Conservation (phyloP, 2,113 vertebrate genomes). For the Micronycteris hirsuta region DNA sequence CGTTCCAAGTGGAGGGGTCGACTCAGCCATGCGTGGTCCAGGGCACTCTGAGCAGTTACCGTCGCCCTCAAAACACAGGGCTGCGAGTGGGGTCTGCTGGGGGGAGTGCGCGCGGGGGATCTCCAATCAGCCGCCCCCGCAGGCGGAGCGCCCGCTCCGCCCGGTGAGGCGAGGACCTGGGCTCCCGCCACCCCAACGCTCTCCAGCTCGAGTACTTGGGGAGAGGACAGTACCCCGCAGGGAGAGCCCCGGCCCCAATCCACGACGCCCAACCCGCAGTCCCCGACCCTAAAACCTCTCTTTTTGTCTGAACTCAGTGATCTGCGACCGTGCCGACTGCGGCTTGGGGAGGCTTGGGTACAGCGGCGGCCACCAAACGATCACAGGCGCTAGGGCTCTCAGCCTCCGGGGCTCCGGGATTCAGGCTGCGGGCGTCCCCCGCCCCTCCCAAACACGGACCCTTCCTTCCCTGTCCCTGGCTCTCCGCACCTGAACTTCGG, state of each 20-base stretch:
- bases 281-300: conserved; percentile 67
- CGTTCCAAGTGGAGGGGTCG: conserved; percentile 20
- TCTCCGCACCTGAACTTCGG: conserved; percentile 78
- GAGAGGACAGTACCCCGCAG: background rate
- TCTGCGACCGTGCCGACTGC: conserved; percentile 80
- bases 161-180: conserved; percentile 15
- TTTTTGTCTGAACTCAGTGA: conserved; percentile 88
- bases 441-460: conserved; percentile 47
- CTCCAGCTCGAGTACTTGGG: background rate
- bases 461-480: conserved; percentile 58
- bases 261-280: conserved; percentile 13
- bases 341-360: conserved; percentile 57
- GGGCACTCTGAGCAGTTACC: conserved; percentile 18
- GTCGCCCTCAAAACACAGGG: conserved; percentile 36
- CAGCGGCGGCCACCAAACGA: conserved; percentile 44
- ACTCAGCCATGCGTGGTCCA: conserved; percentile 37
- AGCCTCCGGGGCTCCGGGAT: background rate
- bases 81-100: background rate
- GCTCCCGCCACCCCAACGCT: conserved; percentile 21
- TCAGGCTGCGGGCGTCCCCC: conserved; percentile 11
- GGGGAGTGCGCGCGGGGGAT: conserved; percentile 21
- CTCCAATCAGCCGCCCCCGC: conserved; percentile 63
- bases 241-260: conserved; percentile 2
- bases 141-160: conserved; percentile 46
- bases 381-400: conserved; percentile 34